phyloP scores from a whole-genome alignment of 2,113 vertebrate genomes.

The Amia ocellicauda region DNA sequence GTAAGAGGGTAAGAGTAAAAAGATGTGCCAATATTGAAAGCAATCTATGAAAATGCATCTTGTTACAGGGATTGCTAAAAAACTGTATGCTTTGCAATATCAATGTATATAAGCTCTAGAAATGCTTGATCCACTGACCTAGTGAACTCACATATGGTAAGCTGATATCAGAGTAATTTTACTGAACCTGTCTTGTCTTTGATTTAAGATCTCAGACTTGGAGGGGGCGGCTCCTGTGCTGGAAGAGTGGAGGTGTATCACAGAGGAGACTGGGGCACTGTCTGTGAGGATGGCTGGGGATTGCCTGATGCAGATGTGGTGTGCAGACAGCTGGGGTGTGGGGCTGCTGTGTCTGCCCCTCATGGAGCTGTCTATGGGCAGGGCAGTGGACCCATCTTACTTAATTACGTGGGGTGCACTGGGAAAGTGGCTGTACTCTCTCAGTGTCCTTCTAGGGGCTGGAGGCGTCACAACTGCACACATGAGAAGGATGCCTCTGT shows the following conservation, averaged over 20 bases:
- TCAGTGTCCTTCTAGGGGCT: too few species aligned
- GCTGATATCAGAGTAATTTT: too few species aligned
- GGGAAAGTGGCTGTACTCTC: not conserved
- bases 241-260: conserved; percentile 10
- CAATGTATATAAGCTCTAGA: too few species aligned
- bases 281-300: not conserved
- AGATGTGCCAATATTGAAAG: too few species aligned
- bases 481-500: not conserved
- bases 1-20: too few species aligned
- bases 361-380: not conserved
- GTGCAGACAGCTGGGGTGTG: conserved; percentile 7
- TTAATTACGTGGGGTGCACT: not conserved
- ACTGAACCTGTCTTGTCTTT: too few species aligned
- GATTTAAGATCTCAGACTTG: too few species aligned
- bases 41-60: too few species aligned
- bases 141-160: too few species aligned
- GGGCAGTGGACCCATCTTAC: not conserved
- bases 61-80: too few species aligned
- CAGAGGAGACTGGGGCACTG: conserved; percentile 1
- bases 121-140: too few species aligned
- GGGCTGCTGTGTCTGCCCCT: not conserved
- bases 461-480: not conserved
- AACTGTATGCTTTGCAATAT: too few species aligned
- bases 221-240: not conserved
- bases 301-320: conserved; percentile 2